Evolutionary conservation across 2,797 vertebrate species (phyloP).

Genomic region (Malacoraja senta): DNA sequence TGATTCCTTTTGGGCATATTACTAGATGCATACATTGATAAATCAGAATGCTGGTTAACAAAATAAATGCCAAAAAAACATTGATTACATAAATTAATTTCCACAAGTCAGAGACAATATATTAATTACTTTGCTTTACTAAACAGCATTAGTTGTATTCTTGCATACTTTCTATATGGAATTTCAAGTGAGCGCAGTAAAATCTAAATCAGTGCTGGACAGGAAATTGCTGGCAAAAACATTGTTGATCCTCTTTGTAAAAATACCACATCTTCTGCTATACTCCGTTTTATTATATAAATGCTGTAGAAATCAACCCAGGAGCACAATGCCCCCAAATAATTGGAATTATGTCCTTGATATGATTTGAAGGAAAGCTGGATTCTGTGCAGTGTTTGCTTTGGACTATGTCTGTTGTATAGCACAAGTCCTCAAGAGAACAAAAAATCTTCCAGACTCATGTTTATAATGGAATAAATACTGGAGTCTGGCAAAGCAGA

Average conservation of each 20-base stretch:
- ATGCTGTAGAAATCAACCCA: background rate
- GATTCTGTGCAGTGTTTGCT: background rate
- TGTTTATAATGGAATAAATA: background rate
- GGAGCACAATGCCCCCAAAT: background rate
- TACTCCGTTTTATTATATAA: background rate
- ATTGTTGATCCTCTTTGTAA: slow-evolving; percentile 26
- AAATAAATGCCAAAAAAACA: background rate
- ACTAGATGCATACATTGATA: slow-evolving; percentile 10
- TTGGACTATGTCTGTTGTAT: background rate
- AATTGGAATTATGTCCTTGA: background rate
- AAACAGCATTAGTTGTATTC: slow-evolving; percentile 10
- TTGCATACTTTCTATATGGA: background rate
- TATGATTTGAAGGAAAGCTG: slow-evolving; percentile 23
- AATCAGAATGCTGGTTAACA: slow-evolving; percentile 21
- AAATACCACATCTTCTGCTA: slow-evolving; percentile 29
- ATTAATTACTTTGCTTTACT: background rate
- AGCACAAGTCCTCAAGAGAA: background rate
- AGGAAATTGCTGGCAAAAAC: background rate
- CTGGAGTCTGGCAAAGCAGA: background rate
- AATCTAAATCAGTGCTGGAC: slow-evolving; percentile 30
- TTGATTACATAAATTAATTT: slow-evolving; percentile 31
- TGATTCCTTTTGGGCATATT: background rate
- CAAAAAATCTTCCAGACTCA: background rate
- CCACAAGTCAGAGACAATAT: slow-evolving; percentile 13
- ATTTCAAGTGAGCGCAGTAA: slow-evolving; percentile 23